These are phyloP conservation scores for Hylaeus volcanicus DNA, from an alignment of 1,140 invertebrate species.

Conservation along the genomic window DNA sequence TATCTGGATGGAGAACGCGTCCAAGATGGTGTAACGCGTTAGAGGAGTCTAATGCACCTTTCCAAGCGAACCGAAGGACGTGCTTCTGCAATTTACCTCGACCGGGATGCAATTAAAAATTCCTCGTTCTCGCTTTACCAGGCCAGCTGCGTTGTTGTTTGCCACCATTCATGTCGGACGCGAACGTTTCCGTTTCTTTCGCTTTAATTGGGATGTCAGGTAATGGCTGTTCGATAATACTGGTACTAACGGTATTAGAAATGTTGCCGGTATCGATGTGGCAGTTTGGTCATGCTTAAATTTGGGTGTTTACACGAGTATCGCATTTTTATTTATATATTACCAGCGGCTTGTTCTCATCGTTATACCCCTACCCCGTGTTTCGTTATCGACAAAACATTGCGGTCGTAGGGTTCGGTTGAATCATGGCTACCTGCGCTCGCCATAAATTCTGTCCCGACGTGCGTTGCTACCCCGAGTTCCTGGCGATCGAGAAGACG, in stretches of 20 bases:
- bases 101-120: slow-evolving; percentile 23
- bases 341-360: not conserved
- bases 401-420: not conserved
- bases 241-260: no score
- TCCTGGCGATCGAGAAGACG: not conserved
- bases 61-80: slow-evolving; percentile 24
- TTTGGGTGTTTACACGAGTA: no score
- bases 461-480: not conserved
- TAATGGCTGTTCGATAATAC: not conserved
- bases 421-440: not conserved
- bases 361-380: not conserved
- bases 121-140: slow-evolving; percentile 10
- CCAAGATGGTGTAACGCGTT: slow-evolving; percentile 18
- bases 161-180: not conserved
- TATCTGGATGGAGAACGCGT: not conserved
- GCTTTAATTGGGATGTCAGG: not conserved
- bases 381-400: slow-evolving; percentile 26
- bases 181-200: not conserved
- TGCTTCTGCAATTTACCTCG: slow-evolving; percentile 4
- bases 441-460: not conserved
- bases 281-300: no score
- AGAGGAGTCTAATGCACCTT: slow-evolving; percentile 17
- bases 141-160: not conserved
- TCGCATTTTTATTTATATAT: no score
- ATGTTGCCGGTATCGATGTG: no score